Percentiles rank a stretch among this genome's conserved stretches.
Conservation (phyloP, 2,113 vertebrate genomes). For the Peromyscus californicus region DNA sequence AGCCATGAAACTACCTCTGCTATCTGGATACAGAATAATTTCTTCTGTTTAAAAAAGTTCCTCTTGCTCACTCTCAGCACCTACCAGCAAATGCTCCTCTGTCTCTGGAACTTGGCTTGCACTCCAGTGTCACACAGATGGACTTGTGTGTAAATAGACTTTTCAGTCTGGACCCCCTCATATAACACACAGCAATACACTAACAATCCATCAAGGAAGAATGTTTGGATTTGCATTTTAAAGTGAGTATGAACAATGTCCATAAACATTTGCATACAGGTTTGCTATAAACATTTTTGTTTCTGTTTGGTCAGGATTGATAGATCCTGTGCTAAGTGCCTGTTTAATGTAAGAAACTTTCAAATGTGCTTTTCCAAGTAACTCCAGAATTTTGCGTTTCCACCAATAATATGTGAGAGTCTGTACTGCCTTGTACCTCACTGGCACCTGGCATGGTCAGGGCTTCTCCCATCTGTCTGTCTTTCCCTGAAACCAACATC, state of each 20-base stretch:
- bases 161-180: not conserved
- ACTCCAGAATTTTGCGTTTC: not conserved
- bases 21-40: not conserved
- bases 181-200: not conserved
- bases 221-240: not conserved
- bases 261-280: not conserved
- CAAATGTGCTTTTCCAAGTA: not conserved
- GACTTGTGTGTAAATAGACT: not conserved
- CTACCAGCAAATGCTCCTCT: not conserved
- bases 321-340: not conserved
- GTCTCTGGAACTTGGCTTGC: not conserved
- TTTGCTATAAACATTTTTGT: not conserved
- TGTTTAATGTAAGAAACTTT: slow-evolving; percentile 7
- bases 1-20: not conserved
- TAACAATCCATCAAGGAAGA: not conserved
- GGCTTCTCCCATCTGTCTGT: not conserved
- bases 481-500: not conserved
- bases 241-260: not conserved
- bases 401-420: not conserved
- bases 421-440: not conserved
- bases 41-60: not conserved
- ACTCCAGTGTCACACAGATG: not conserved
- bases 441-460: not conserved
- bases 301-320: not conserved
- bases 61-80: not conserved